A percentile compares a stretch with the other conserved stretches of the same genome.
phyloP scores from a whole-genome alignment of 2,113 vertebrate genomes.

The Callionymus lyra region DNA sequence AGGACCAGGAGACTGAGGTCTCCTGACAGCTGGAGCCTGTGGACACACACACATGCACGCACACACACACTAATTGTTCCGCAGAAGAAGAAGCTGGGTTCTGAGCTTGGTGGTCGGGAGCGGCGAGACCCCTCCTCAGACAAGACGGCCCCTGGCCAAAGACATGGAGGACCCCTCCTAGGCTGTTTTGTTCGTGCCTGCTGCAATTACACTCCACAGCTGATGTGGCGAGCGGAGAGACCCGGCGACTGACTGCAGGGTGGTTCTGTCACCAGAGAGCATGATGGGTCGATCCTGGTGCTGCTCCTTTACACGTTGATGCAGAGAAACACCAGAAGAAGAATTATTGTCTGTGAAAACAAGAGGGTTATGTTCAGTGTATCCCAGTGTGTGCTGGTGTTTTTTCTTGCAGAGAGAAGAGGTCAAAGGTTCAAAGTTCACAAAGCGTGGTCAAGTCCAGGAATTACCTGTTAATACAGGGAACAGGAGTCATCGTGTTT shows the following conservation, averaged over 20 bases:
- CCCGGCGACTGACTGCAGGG: constrained; percentile 24
- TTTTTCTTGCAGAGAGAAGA: no score
- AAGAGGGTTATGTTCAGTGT: no score
- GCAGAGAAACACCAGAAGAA: no score
- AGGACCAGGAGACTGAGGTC: constrained; percentile 58
- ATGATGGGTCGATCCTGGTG: constrained; percentile 17
- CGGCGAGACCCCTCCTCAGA: constrained; percentile 35
- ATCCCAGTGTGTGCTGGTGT: no score
- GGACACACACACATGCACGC: constrained; percentile 19
- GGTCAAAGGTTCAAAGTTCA: no score
- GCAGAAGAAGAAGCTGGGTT: constrained; percentile 42
- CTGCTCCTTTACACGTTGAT: background rate
- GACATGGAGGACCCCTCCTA: constrained; percentile 52
- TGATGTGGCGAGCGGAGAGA: constrained; percentile 38
- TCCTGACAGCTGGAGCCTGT: constrained; percentile 65
- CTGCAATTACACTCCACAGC: constrained; percentile 59
- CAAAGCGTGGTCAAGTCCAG: no score
- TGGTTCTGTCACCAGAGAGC: constrained; percentile 26
- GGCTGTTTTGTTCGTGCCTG: constrained; percentile 54
- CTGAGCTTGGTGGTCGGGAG: constrained; percentile 28
- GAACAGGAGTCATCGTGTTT: no score
- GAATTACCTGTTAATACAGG: no score
- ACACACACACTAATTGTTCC: constrained; percentile 55
- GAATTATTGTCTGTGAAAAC: no score
- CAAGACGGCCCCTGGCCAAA: constrained; percentile 46